A percentile compares a stretch with the other conserved stretches of the same genome.
Evolutionary conservation across 2,113 vertebrate species (phyloP).

Genomic region (Nansenia antarctica): DNA sequence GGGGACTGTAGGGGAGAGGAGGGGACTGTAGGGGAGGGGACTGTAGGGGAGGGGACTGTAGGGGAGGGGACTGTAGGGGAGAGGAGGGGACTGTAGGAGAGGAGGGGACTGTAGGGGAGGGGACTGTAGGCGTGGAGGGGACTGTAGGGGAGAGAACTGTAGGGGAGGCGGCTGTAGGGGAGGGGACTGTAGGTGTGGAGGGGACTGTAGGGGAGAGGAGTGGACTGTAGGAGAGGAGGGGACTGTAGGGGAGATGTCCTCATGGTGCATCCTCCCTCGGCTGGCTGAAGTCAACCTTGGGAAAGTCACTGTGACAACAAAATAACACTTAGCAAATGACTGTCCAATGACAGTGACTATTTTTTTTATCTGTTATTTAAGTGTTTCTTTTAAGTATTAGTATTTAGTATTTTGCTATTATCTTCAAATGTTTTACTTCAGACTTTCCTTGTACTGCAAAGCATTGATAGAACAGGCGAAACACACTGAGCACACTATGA

Average conservation of each 20-base stretch:
- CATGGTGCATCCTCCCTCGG: slow-evolving; percentile 40
- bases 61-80: too few species aligned
- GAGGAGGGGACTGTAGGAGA: too few species aligned
- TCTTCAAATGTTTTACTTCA: too few species aligned
- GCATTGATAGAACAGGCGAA: not conserved
- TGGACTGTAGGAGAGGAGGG: too few species aligned
- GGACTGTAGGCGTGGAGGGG: too few species aligned
- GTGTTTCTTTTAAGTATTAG: too few species aligned
- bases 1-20: too few species aligned
- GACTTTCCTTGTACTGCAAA: too few species aligned
- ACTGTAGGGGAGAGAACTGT: slow-evolving; percentile 41
- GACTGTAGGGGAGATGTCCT: slow-evolving; percentile 51
- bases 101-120: slow-evolving; percentile 32
- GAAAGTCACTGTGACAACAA: slow-evolving; percentile 51
- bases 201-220: slow-evolving; percentile 43
- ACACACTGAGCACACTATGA: not conserved
- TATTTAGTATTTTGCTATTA: too few species aligned
- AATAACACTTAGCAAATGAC: slow-evolving; percentile 20
- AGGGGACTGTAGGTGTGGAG: too few species aligned
- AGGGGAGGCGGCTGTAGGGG: slow-evolving; percentile 17
- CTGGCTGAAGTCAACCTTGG: slow-evolving; percentile 22
- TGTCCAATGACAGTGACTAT: not conserved
- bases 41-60: slow-evolving; percentile 15
- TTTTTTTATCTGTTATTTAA: too few species aligned
- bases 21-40: slow-evolving; percentile 32